A percentile compares a stretch with the other conserved stretches of the same genome.
phyloP scores from a whole-genome alignment of 2,113 vertebrate genomes.

The Passerina amoena region DNA sequence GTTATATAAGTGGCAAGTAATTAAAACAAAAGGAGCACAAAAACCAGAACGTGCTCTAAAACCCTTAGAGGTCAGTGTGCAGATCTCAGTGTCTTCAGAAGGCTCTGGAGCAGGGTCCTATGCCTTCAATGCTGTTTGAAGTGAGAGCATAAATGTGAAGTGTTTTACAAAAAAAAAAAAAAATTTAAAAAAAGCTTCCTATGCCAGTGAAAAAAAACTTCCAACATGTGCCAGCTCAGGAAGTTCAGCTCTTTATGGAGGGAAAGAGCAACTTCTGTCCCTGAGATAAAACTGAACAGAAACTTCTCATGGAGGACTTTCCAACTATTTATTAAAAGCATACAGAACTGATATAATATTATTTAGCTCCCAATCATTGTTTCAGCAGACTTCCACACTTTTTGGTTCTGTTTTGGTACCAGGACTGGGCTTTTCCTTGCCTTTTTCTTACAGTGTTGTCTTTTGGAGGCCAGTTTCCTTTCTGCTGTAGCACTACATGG shows the following conservation, averaged over 20 bases:
- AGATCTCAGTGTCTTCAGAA: background rate
- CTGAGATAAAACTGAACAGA: background rate
- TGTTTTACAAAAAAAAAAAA: background rate
- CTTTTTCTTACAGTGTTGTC: background rate
- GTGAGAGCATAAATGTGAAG: background rate
- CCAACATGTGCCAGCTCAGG: background rate
- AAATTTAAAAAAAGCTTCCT: background rate
- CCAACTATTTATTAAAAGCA: background rate
- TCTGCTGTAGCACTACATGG: fast-evolving
- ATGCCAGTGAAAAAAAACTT: background rate
- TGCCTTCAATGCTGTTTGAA: background rate
- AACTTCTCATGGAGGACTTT: background rate
- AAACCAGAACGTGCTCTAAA: fast-evolving
- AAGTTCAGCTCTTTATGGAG: background rate
- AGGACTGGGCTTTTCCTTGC: background rate
- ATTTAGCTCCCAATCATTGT: background rate
- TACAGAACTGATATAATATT: background rate
- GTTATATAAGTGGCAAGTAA: background rate
- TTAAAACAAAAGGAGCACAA: background rate
- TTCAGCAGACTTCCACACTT: background rate
- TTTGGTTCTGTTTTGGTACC: background rate
- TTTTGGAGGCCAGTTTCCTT: background rate
- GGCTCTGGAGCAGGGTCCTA: background rate
- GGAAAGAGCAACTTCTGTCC: background rate
- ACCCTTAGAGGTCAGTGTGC: background rate